These are phyloP conservation scores for Mallotus villosus DNA, from an alignment of 2,797 vertebrate genomes.

Conservation along the genomic window DNA sequence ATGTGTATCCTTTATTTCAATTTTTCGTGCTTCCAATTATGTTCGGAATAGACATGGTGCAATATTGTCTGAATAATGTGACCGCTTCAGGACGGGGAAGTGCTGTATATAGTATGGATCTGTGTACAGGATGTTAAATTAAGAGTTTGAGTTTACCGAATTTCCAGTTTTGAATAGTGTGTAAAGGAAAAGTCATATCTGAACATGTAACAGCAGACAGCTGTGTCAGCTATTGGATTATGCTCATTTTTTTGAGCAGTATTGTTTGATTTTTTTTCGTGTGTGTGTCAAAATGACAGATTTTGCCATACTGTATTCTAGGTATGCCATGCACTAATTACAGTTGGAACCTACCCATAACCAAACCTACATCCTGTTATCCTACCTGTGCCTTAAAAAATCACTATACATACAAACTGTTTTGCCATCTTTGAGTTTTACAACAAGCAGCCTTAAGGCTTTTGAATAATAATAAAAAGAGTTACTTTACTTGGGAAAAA, in stretches of 20 bases:
- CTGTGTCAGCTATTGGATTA: conserved; percentile 18
- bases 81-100: conserved; percentile 40
- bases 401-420: conserved; percentile 13
- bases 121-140: too few species aligned
- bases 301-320: conserved; percentile 34
- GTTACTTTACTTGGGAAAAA: conserved; percentile 41
- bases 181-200: conserved; percentile 27
- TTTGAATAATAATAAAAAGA: conserved; percentile 67
- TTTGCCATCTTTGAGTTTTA: conserved; percentile 62
- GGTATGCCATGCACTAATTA: conserved; percentile 48
- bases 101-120: conserved; percentile 50
- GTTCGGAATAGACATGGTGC: neutral
- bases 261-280: conserved; percentile 30
- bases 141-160: conserved; percentile 29
- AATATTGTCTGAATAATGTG: conserved; percentile 11
- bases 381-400: conserved; percentile 76
- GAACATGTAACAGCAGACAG: conserved; percentile 21
- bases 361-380: conserved; percentile 48
- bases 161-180: conserved; percentile 33
- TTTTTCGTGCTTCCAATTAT: conserved; percentile 44
- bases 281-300: conserved; percentile 29
- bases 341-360: conserved; percentile 47
- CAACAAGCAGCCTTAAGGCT: conserved; percentile 47
- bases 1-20: conserved; percentile 58
- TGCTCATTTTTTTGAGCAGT: conserved; percentile 39